Percentiles rank a stretch among this genome's conserved stretches.
Evolutionary conservation across 1,140 invertebrate species (phyloP).

Genomic region (Drosophila lini): DNA sequence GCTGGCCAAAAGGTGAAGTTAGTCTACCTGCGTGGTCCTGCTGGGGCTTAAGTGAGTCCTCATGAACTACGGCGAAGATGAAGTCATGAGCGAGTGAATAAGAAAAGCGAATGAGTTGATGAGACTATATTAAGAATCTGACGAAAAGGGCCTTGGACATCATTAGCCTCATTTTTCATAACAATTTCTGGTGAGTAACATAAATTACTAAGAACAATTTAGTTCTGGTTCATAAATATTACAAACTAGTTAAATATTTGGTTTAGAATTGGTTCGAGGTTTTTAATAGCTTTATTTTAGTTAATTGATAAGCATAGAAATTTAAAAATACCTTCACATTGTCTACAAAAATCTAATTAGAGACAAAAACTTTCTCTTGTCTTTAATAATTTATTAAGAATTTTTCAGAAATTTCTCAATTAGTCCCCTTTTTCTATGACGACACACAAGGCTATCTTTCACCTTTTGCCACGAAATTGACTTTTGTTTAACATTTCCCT

Average conservation of each 20-base stretch:
- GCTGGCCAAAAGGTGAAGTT: constrained; percentile 21
- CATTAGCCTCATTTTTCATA: not conserved
- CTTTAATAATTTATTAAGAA: constrained; percentile 3
- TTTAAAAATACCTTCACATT: not conserved
- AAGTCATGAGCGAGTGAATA: constrained; percentile 50
- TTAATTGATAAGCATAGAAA: not conserved
- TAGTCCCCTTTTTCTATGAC: constrained; percentile 9
- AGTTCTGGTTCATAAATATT: not conserved
- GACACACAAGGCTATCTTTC: constrained; percentile 1
- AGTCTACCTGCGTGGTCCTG: not conserved
- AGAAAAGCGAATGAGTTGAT: not conserved
- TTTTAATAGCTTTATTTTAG: no score
- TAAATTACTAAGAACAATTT: no score
- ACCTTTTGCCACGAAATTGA: constrained; percentile 34
- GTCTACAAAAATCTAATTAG: constrained; percentile 6
- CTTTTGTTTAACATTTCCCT: constrained; percentile 34
- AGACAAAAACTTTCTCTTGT: not conserved
- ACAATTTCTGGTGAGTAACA: not conserved
- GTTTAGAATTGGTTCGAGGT: not conserved
- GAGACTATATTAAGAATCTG: not conserved
- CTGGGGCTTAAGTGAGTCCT: constrained; percentile 50
- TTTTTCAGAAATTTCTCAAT: constrained; percentile 19
- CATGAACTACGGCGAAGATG: constrained; percentile 51
- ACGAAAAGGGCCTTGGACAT: not conserved
- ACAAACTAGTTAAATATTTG: not conserved